Evolutionary conservation across 2,113 vertebrate genomes (phyloP), one percentile per base, ranked within the genome.

Genomic region (Pogona vitticeps): DNA sequence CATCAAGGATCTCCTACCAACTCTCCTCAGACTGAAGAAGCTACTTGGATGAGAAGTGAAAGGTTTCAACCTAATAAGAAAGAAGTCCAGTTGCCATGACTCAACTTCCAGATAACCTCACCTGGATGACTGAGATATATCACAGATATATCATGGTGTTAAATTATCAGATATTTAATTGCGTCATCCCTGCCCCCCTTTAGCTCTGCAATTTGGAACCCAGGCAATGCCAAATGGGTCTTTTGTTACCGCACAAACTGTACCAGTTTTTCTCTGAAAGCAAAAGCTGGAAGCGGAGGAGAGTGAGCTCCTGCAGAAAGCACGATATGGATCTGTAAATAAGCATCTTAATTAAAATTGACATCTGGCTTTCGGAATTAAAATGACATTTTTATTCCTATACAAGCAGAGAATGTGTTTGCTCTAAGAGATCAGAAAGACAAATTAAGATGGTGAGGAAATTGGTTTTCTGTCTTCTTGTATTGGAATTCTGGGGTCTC

Each of bases 301-400:
- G 21, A 58, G 12, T 1, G 80, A 82, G 90, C 78, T 89, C 63
- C 83, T 87, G 21, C 73, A 28, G 80, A 31, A 89, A 36, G 12
- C 78, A 6, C 2, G 40, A 36, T 80, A 58, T 76, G 33, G 81
- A 88, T 91, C 87, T 93, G 78, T 59, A 86, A 86, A 82, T 67
- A 90, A 6, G 75, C 80, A 40, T 36, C 90, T 76, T 83, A 33
- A 67, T 52, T 86, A 67, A 88, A 88, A 28, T 84, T 92, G 91
- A 84, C 85, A 84, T 63, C 59, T 70, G 67, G 42, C 67, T 71
- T 82, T 56, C 63, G 38, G 56, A 38, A 33, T 78, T 20, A 38
- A 59, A 79, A 61, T 79, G 77, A 79, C 77, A 79, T 79, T 80
- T 79, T 68, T 82, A 56, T 71, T 71, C 65, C 15, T 18, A 46